These are phyloP conservation scores for Belonocnema kinseyi DNA, from an alignment of 1,140 invertebrate genomes.

Conservation along the genomic window DNA sequence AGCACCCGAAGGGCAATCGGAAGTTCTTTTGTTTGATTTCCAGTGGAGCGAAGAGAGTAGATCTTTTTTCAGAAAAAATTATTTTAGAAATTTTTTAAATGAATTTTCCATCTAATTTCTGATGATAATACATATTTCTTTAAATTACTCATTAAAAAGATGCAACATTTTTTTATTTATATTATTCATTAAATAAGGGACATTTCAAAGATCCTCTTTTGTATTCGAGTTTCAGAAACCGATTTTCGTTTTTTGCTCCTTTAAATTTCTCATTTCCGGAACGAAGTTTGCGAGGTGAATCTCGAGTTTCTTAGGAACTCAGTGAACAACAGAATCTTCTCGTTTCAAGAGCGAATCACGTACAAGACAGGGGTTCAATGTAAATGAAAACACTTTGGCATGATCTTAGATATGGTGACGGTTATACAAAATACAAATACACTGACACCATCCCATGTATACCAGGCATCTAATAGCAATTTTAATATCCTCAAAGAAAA, in stretches of 20 bases:
- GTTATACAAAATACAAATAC: background rate
- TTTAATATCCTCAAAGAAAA: conserved; percentile 10
- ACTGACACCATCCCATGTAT: background rate
- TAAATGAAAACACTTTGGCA: conserved; percentile 26
- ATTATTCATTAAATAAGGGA: background rate
- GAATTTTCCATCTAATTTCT: too few relatives aligned
- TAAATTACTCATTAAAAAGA: too few relatives aligned
- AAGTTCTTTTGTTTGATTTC: too few relatives aligned
- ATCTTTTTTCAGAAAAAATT: too few relatives aligned
- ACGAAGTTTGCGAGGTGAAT: conserved; percentile 18
- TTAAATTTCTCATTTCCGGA: conserved; percentile 14
- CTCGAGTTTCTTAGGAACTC: conserved; percentile 18
- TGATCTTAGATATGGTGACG: background rate
- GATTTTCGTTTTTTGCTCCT: background rate
- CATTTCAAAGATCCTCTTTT: background rate
- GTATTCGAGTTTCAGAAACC: background rate
- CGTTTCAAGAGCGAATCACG: conserved; percentile 8
- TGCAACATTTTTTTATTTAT: too few relatives aligned
- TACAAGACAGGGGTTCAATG: background rate
- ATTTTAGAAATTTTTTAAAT: too few relatives aligned
- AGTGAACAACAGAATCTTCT: background rate
- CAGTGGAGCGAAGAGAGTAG: too few relatives aligned
- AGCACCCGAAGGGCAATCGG: too few relatives aligned
- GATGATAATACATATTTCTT: too few relatives aligned
- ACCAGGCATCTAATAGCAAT: background rate